phyloP scores from a whole-genome alignment of 2,113 vertebrate genomes.

The Ploceus nigricollis region DNA sequence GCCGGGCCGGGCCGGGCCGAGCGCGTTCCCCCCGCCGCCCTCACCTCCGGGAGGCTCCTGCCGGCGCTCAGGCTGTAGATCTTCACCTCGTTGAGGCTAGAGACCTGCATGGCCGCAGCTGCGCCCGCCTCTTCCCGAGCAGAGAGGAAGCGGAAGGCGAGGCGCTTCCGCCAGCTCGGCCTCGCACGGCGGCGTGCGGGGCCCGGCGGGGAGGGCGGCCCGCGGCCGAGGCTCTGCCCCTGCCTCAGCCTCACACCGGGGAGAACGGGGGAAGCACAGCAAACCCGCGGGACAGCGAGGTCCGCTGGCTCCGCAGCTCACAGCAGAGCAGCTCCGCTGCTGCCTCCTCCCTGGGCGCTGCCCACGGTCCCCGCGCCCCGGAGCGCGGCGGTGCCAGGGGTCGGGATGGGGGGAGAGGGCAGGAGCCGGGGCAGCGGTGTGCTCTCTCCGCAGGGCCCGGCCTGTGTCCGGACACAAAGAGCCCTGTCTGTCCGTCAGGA shows the following conservation, averaged over 20 bases:
- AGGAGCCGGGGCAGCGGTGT: background rate
- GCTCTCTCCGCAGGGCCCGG: background rate
- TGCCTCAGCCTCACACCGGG: background rate
- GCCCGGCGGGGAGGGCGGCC: background rate
- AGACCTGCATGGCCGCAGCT: conserved; percentile 84
- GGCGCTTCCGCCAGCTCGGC: background rate
- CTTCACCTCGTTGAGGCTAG: conserved; percentile 94
- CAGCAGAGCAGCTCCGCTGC: background rate
- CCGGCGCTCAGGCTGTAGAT: conserved; percentile 96
- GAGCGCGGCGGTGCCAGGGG: background rate
- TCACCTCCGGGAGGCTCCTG: conserved; percentile 95
- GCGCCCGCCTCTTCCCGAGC: background rate
- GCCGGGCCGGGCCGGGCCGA: too few species aligned
- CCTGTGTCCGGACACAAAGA: background rate
- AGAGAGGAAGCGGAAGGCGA: background rate
- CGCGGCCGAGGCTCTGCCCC: rapidly evolving
- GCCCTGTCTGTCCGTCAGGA: background rate
- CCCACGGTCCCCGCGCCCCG: background rate
- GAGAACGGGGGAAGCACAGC: rapidly evolving
- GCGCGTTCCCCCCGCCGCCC: background rate
- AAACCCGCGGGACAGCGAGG: background rate
- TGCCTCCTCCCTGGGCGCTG: background rate
- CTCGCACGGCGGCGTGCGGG: rapidly evolving
- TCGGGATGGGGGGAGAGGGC: background rate
- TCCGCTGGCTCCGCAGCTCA: background rate